Percentiles rank a stretch among this genome's conserved stretches.
These are phyloP conservation scores for Tursiops truncatus DNA, from an alignment of 2,113 vertebrate species.

Conservation along the genomic window DNA sequence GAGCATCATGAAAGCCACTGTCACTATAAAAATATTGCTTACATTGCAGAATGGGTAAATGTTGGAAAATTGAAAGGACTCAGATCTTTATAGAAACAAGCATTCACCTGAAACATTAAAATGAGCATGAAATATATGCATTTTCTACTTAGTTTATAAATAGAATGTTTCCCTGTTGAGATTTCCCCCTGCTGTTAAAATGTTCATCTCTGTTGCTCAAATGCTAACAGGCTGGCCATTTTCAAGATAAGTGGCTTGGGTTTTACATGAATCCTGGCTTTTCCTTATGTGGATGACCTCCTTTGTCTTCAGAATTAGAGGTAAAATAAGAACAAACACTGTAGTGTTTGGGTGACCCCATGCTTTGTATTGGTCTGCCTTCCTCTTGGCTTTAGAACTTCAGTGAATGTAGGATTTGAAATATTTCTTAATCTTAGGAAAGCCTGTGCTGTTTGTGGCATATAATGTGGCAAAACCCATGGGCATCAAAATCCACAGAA, in stretches of 20 bases:
- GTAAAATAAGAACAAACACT: background rate
- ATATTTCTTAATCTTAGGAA: background rate
- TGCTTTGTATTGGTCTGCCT: background rate
- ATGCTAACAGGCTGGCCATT: background rate
- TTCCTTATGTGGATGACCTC: accelerated
- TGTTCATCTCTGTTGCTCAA: background rate
- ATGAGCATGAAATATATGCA: background rate
- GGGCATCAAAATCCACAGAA: background rate
- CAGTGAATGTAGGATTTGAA: background rate
- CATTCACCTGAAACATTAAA: background rate
- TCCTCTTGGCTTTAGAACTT: background rate
- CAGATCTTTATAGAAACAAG: background rate
- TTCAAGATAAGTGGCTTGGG: background rate
- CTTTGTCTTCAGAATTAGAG: background rate
- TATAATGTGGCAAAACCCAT: accelerated
- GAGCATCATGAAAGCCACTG: background rate
- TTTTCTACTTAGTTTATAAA: background rate
- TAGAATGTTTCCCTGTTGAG: background rate
- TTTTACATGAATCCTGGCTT: accelerated
- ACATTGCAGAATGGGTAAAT: background rate
- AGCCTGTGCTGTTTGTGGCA: background rate
- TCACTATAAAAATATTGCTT: background rate
- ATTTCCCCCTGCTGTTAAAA: background rate
- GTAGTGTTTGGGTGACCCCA: background rate
- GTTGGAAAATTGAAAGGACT: background rate